Conservation (phyloP, 2,888 invertebrate species). For the Xestia rhomboidea region DNA sequence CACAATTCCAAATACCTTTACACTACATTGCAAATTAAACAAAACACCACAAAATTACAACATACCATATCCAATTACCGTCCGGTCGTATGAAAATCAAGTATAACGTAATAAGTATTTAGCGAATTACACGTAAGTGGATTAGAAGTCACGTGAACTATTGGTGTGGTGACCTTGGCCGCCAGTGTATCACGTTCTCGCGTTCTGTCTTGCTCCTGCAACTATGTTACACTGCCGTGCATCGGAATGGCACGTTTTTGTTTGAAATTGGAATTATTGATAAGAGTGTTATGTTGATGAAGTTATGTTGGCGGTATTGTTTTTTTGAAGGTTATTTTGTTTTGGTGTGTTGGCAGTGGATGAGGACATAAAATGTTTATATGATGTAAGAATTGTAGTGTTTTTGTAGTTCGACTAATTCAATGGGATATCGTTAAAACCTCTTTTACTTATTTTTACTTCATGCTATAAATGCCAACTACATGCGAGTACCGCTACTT, state of each 20-base stretch:
- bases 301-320: constrained; percentile 16
- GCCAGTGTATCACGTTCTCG: constrained; percentile 63
- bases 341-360: constrained; percentile 5
- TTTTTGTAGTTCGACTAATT: not conserved
- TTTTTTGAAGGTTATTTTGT: constrained; percentile 19
- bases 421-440: not conserved
- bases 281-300: constrained; percentile 45
- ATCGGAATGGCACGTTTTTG: constrained; percentile 55
- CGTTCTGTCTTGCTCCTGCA: constrained; percentile 53
- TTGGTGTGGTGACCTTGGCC: constrained; percentile 64
- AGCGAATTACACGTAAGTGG: constrained; percentile 59
- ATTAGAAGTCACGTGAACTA: constrained; percentile 67
- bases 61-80: constrained; percentile 36
- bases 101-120: constrained; percentile 43
- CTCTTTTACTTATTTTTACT: not conserved
- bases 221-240: constrained; percentile 57
- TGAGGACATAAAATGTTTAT: not conserved
- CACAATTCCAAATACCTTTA: constrained; percentile 2
- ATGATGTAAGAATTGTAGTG: not conserved
- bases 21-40: constrained; percentile 35
- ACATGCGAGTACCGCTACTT: no score
- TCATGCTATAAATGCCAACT: no score
- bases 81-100: constrained; percentile 6
- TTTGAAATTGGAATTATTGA: constrained; percentile 52
- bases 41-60: constrained; percentile 37